Percentiles rank a stretch among this genome's conserved stretches.
Evolutionary conservation across 1,140 invertebrate genomes (phyloP).

Genomic region (Carposina sasakii): DNA sequence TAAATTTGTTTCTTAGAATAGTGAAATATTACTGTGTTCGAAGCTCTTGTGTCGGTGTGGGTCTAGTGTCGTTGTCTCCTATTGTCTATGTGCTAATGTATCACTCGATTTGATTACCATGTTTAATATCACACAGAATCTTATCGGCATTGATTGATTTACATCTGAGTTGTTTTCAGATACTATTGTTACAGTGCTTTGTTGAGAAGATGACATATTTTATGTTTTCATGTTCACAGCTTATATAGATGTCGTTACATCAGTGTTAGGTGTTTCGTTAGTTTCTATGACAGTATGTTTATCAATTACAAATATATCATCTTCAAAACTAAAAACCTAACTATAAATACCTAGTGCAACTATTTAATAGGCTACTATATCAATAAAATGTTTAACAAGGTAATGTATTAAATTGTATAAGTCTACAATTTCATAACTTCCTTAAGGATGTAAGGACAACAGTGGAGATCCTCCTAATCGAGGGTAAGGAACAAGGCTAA

Average conservation of each 20-base stretch:
- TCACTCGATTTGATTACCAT: too few relatives aligned
- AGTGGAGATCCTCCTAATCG: conserved; percentile 26
- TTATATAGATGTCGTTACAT: too few relatives aligned
- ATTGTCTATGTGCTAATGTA: too few relatives aligned
- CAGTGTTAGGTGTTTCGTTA: too few relatives aligned
- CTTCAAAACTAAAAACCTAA: conserved; percentile 17
- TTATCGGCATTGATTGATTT: too few relatives aligned
- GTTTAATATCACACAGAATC: too few relatives aligned
- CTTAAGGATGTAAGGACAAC: conserved; percentile 36
- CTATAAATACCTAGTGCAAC: conserved; percentile 40
- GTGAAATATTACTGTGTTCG: conserved; percentile 31
- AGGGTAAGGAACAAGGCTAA: conserved; percentile 22
- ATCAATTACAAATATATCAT: too few relatives aligned
- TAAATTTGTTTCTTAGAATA: neutral
- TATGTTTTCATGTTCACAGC: too few relatives aligned
- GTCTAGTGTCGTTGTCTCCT: conserved; percentile 41
- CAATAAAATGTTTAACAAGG: conserved; percentile 42
- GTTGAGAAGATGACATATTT: too few relatives aligned
- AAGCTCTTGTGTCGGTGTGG: conserved; percentile 43
- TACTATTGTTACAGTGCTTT: too few relatives aligned
- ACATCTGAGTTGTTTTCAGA: too few relatives aligned
- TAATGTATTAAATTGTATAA: conserved; percentile 31
- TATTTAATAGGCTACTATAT: conserved; percentile 40
- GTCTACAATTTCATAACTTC: conserved; percentile 28
- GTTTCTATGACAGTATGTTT: too few relatives aligned